A percentile compares a stretch with the other conserved stretches of the same genome.
phyloP scores from a whole-genome alignment of 2,797 vertebrate genomes.

The Miichthys miiuy region DNA sequence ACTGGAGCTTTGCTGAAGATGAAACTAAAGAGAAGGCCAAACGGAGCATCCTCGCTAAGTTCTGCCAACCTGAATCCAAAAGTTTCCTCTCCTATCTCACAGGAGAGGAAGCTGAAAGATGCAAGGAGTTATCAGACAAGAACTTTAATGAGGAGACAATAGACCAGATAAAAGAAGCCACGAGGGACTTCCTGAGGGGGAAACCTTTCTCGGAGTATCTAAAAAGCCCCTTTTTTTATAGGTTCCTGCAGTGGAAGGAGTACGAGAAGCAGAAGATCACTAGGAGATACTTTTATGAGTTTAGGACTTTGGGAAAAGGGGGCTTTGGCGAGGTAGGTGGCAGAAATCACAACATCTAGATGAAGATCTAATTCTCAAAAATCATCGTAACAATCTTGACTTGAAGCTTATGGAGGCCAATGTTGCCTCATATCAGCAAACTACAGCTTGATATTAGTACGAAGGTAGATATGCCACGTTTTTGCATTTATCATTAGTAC shows the following conservation, averaged over 20 bases:
- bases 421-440: not conserved
- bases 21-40: constrained; percentile 72
- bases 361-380: not conserved
- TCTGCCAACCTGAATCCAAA: constrained; percentile 79
- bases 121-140: constrained; percentile 76
- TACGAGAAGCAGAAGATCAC: constrained; percentile 88
- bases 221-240: constrained; percentile 86
- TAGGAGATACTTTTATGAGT: constrained; percentile 91
- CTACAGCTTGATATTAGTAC: not conserved
- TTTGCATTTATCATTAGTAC: not conserved
- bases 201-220: constrained; percentile 89
- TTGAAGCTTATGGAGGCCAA: not conserved
- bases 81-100: constrained; percentile 83
- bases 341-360: not conserved
- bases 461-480: no score
- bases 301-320: constrained; percentile 91
- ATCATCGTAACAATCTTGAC: not conserved
- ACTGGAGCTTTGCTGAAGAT: constrained; percentile 87
- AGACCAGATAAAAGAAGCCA: constrained; percentile 81
- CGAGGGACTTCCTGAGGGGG: constrained; percentile 84
- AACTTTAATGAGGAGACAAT: constrained; percentile 76
- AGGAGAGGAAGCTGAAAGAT: constrained; percentile 76
- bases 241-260: constrained; percentile 92
- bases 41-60: constrained; percentile 82
- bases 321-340: constrained; percentile 93